Base-by-base conservation (phyloP, 1,140 invertebrate species). In the Drosophila lacertosa region DNA sequence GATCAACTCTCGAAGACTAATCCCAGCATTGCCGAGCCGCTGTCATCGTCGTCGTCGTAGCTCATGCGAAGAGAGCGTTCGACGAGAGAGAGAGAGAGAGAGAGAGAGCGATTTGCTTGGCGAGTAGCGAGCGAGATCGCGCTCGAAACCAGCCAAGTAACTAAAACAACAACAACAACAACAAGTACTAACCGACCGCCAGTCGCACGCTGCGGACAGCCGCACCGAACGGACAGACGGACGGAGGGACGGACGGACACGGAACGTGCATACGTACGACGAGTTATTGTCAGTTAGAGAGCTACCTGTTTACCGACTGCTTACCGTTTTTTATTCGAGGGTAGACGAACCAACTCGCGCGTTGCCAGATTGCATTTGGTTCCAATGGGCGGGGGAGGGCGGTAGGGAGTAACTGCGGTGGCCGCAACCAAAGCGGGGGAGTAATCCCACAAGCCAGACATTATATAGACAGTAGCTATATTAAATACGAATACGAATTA, bases 1-100 rank as follows among this genome's bases (percentile, higher is more conserved):
- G 82, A 91, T 91, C 76, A 89, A 84, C 77, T 77, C 74, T 91
- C 76, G 77, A 89, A 91, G 89, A 91, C 89, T 91, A 84, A 91
- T 79, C 76, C 60, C 66, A n/a, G 63, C 51, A 62, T 59, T 64
- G 65, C 69, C 74, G 47, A 65, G 81, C 71, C 72, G 35, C 51
- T 65, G 60, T 70, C 44, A 58, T 53, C 62, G 39, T 55, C 39
- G 59, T 39, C 26, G 64, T 44, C 44, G 50, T 39, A 29, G 55
- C 40, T 53, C 57, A 29, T 22, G 24, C 47, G 3, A 22, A 15
- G 42, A 63, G 73, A 66, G 73, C 58, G 67, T 16, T 4, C 4
- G 5, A 18, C 48, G 70, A 55, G 71, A 44, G 57, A 53, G 55
- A 16, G 26, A 11, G 6, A 47, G 57, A 63, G 40, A 39, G 20